Evolutionary conservation across 2,113 vertebrate species (phyloP).

Genomic region (Echinops telfairi): DNA sequence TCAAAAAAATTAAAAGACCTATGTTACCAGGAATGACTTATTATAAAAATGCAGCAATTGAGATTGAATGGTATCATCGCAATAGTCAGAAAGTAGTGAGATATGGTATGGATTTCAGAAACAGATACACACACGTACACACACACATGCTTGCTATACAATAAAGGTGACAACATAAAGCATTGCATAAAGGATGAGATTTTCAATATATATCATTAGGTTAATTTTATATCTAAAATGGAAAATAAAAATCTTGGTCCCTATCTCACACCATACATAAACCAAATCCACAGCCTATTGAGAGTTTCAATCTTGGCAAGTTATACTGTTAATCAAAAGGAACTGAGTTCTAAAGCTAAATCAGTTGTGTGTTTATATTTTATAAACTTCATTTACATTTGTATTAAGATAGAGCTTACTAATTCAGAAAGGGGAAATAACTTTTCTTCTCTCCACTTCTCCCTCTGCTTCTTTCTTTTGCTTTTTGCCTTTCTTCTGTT

Average conservation of each 20-base stretch:
- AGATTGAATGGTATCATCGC: background rate
- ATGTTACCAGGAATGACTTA: background rate
- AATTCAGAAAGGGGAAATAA: background rate
- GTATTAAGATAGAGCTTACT: background rate
- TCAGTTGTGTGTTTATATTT: conserved; percentile 43
- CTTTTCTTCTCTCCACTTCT: background rate
- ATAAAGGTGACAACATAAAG: background rate
- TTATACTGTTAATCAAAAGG: conserved; percentile 51
- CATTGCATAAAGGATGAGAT: background rate
- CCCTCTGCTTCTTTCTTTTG: background rate
- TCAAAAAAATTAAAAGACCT: background rate
- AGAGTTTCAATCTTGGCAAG: conserved; percentile 39
- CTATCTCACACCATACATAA: background rate
- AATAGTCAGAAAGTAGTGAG: background rate
- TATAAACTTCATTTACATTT: conserved; percentile 47
- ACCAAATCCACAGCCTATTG: conserved; percentile 55
- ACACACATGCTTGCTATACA: background rate
- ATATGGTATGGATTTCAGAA: background rate
- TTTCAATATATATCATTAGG: background rate
- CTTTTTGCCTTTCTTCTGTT: background rate
- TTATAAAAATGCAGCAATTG: background rate
- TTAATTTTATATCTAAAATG: background rate
- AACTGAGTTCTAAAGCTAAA: conserved; percentile 62
- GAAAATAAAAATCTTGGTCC: background rate
- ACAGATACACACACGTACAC: background rate